Evolutionary conservation across 2,113 vertebrate genomes (phyloP).

Genomic region (Dasyprocta punctata): DNA sequence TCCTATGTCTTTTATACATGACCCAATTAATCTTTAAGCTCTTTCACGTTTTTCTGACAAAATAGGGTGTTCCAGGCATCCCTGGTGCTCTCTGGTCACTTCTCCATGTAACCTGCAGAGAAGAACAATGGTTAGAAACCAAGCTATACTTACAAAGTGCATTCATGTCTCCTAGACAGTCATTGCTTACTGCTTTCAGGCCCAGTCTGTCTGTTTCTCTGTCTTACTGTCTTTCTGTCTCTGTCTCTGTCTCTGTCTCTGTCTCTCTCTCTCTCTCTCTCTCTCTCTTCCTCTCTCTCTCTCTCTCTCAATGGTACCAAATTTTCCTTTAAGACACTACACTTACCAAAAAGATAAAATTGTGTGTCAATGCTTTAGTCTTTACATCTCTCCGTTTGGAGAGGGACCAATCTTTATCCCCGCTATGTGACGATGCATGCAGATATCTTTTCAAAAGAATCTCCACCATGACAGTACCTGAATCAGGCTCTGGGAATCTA

Average conservation of each 20-base stretch:
- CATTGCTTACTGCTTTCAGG: not conserved
- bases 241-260: not conserved
- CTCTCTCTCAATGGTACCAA: not conserved
- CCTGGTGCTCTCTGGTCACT: not conserved
- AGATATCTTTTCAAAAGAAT: not conserved
- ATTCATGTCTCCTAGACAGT: not conserved
- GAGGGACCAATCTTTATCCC: not conserved
- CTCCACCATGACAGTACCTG: not conserved
- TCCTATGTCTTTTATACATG: not conserved
- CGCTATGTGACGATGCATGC: not conserved
- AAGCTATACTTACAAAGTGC: not conserved
- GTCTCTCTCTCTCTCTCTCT: not conserved
- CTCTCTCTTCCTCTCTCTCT: too few species aligned
- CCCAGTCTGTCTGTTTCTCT: not conserved
- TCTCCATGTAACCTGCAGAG: not conserved
- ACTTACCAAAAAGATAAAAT: not conserved
- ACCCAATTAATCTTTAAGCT: constrained; percentile 28
- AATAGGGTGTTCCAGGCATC: not conserved
- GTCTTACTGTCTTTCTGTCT: not conserved
- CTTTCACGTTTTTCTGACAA: constrained; percentile 1
- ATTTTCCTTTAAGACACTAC: not conserved
- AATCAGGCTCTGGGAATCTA: not conserved
- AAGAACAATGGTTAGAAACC: not conserved
- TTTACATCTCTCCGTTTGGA: not conserved
- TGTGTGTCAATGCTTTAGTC: not conserved